phyloP scores from a whole-genome alignment of 2,797 vertebrate genomes.

The Cyclura pinguis region DNA sequence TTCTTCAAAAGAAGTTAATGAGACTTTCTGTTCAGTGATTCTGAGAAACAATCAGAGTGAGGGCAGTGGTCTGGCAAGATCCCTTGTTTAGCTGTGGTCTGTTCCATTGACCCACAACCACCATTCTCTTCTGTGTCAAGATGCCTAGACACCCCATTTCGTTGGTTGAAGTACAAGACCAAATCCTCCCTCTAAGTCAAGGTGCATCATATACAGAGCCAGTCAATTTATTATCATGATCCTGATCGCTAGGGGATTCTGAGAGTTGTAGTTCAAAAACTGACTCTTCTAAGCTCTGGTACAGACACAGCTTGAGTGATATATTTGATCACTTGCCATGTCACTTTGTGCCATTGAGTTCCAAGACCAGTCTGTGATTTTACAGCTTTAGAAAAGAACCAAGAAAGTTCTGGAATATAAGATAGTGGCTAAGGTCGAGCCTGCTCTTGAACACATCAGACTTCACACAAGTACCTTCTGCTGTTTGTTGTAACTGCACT shows the following conservation, averaged over 20 bases:
- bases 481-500: neutral
- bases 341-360: neutral
- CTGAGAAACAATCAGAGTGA: neutral
- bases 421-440: too few species aligned
- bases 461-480: too few species aligned
- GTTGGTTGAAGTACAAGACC: too few species aligned
- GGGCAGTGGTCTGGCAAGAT: neutral
- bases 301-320: neutral
- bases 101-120: neutral
- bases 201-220: too few species aligned
- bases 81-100: neutral
- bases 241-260: neutral
- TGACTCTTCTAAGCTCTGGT: neutral
- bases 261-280: neutral
- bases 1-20: neutral
- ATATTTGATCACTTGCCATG: neutral
- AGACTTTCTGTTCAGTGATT: neutral
- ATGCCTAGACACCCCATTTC: neutral
- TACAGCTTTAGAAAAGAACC: neutral
- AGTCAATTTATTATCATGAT: too few species aligned
- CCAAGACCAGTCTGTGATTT: neutral
- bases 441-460: neutral
- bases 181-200: too few species aligned
- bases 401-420: neutral
- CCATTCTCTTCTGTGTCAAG: neutral